These are phyloP conservation scores for Subanguina moxae DNA, from an alignment of 1,140 invertebrate species.

Conservation along the genomic window DNA sequence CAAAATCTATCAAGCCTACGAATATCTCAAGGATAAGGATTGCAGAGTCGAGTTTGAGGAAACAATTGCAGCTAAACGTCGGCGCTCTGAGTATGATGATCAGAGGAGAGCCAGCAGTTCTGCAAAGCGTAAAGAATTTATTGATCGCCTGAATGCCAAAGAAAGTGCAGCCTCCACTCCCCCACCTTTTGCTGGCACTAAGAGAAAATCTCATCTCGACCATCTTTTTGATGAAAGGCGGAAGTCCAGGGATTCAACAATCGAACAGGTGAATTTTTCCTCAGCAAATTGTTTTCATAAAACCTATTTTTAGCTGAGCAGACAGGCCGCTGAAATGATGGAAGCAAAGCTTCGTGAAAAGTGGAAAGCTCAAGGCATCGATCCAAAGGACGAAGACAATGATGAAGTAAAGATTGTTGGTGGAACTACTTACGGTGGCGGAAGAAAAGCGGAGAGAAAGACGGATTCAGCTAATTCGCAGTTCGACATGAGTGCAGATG, in stretches of 20 bases:
- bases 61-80: slow-evolving; percentile 4
- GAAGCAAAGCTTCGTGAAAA: slow-evolving; percentile 10
- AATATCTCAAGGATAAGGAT: slow-evolving; percentile 24
- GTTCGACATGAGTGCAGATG: slow-evolving; percentile 11
- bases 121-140: slow-evolving; percentile 1
- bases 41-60: slow-evolving; percentile 20
- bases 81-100: slow-evolving; percentile 20
- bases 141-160: slow-evolving; percentile 13
- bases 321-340: slow-evolving; percentile 25
- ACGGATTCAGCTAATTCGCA: not conserved
- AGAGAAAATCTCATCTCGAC: not conserved
- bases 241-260: not conserved
- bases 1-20: slow-evolving; percentile 21
- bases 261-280: not conserved
- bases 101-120: slow-evolving; percentile 13
- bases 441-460: no score
- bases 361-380: slow-evolving; percentile 5
- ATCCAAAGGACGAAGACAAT: not conserved
- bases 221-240: not conserved
- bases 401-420: not conserved
- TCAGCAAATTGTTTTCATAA: slow-evolving; percentile 1
- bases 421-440: not conserved
- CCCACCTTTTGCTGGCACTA: not conserved
- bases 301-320: slow-evolving; percentile 11
- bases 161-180: not conserved